Conservation (phyloP, 53 echinoderm and acorn worm species). For the Hippasteria phrygiana region DNA sequence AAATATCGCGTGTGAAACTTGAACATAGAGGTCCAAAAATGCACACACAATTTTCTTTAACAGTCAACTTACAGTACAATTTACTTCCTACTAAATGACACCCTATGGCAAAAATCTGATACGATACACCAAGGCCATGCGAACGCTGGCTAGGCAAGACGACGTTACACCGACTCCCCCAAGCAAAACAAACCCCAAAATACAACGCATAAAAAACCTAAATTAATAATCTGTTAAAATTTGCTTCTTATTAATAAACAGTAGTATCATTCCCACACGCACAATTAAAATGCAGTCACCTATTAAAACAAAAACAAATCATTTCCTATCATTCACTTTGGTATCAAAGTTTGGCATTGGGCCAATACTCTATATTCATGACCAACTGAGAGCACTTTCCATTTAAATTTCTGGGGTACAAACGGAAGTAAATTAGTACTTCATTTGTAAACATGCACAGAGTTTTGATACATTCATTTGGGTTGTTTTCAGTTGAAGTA, state of each 20-base stretch:
- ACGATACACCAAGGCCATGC: background rate
- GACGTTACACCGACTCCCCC: background rate
- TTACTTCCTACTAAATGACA: background rate
- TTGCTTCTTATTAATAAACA: constrained; percentile 25
- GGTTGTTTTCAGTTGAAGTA: no score
- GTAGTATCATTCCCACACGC: constrained; percentile 20
- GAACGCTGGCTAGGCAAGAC: background rate
- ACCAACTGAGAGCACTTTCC: background rate
- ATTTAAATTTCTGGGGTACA: no score
- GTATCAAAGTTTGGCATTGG: constrained; percentile 46
- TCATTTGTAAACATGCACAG: no score
- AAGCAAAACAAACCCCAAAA: background rate
- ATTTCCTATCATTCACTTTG: constrained; percentile 6
- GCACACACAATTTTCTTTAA: constrained; percentile 17
- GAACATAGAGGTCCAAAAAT: background rate
- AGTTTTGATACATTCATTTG: no score
- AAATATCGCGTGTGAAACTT: background rate
- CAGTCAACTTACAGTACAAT: constrained; percentile 26
- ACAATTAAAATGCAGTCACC: constrained; percentile 39
- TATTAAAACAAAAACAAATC: constrained; percentile 1
- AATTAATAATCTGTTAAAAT: constrained; percentile 32
- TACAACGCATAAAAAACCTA: constrained; percentile 47
- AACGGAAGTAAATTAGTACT: no score
- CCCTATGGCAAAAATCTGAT: background rate
- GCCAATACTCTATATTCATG: background rate